Evolutionary conservation across 2,113 vertebrate species (phyloP).

Genomic region (Odontophorus gujanensis): DNA sequence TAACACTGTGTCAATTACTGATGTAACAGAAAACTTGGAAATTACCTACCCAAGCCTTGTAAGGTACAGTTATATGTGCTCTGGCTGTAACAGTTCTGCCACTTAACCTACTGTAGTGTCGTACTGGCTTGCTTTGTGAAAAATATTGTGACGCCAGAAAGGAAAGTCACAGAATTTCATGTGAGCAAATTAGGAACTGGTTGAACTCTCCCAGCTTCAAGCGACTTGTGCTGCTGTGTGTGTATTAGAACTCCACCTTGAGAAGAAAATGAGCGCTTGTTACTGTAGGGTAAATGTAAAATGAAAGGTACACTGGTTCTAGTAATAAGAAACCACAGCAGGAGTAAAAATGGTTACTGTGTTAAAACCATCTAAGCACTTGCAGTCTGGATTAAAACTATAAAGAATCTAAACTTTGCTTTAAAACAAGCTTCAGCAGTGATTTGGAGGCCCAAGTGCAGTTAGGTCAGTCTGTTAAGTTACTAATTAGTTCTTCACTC

Average conservation of each 20-base stretch:
- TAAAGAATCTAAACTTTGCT: not conserved
- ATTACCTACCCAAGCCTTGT: not conserved
- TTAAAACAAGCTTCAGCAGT: not conserved
- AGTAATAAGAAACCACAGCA: not conserved
- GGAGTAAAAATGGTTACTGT: not conserved
- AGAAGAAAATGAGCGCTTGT: not conserved
- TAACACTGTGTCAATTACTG: not conserved
- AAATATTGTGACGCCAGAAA: not conserved
- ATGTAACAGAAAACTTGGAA: not conserved
- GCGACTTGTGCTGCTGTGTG: not conserved
- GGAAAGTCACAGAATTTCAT: not conserved
- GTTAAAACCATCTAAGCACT: not conserved
- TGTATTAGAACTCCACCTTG: not conserved
- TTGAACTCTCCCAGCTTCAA: not conserved
- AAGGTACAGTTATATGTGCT: accelerated
- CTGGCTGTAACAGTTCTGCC: not conserved
- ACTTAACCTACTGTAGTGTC: too few species aligned
- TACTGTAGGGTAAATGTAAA: not conserved
- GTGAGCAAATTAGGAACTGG: not conserved
- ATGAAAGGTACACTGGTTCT: not conserved
- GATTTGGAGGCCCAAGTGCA: not conserved
- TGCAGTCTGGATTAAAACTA: not conserved
- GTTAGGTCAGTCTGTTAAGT: not conserved
- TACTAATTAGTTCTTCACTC: not conserved
- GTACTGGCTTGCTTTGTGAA: not conserved